Evolutionary conservation across 37 sponge, comb jelly and placozoan genomes (phyloP).

Genomic region (Agelas oroides): DNA sequence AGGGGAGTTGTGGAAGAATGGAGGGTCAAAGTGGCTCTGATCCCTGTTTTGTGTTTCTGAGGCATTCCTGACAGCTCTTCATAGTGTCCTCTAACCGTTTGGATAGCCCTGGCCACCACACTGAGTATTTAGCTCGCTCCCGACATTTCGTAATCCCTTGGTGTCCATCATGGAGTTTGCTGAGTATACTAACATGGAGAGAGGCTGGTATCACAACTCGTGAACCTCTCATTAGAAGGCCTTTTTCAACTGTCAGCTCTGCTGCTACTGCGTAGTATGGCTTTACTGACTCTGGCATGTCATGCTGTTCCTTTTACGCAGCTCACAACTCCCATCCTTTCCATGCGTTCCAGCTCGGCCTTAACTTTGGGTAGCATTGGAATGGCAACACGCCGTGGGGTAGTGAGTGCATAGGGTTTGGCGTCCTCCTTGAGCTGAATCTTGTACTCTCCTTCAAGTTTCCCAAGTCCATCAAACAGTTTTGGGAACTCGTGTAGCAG

Average conservation of each 20-base stretch:
- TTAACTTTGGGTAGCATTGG: too few species aligned
- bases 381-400: too few species aligned
- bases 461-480: too few species aligned
- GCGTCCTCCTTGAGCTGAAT: too few species aligned
- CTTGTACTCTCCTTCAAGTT: too few species aligned
- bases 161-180: too few species aligned
- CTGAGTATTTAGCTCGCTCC: constrained; percentile 30
- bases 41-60: constrained; percentile 3
- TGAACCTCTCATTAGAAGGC: constrained; percentile 33
- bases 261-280: constrained; percentile 8
- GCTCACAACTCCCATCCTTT: too few species aligned
- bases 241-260: constrained; percentile 33
- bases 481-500: too few species aligned
- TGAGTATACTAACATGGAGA: constrained; percentile 23
- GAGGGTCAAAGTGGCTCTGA: constrained; percentile 24
- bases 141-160: constrained; percentile 52
- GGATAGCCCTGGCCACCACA: constrained; percentile 56
- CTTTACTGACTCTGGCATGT: constrained; percentile 8
- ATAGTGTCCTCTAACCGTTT: constrained; percentile 37
- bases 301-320: too few species aligned
- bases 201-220: constrained; percentile 30
- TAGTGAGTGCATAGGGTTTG: too few species aligned
- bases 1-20: constrained; percentile 45
- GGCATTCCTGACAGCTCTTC: constrained; percentile 15
- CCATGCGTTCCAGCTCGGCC: too few species aligned